Conservation (phyloP, 2,888 invertebrate species). For the Calameuta pallipes region DNA sequence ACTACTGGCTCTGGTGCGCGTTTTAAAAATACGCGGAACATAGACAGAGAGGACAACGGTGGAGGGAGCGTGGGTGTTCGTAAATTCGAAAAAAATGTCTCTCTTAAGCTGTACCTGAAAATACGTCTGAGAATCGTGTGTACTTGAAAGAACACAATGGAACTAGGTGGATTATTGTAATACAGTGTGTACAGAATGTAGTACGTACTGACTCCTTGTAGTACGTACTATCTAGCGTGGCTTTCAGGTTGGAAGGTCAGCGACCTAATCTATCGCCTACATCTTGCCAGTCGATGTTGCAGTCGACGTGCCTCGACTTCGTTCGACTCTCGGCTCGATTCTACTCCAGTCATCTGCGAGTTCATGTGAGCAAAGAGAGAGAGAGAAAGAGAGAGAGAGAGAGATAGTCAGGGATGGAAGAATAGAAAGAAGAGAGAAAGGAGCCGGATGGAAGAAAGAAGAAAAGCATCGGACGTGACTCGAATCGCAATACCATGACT, state of each 20-base stretch:
- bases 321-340: background rate
- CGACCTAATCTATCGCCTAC: slow-evolving; percentile 77
- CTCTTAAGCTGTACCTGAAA: background rate
- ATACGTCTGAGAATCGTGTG: background rate
- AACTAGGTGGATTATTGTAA: background rate
- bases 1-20: too few relatives aligned
- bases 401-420: background rate
- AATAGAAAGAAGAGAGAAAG: slow-evolving; percentile 12
- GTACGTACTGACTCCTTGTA: background rate
- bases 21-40: too few relatives aligned
- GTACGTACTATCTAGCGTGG: slow-evolving; percentile 1
- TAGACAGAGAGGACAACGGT: background rate
- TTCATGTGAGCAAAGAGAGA: background rate
- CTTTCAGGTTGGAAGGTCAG: background rate
- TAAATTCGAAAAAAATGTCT: background rate
- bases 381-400: too few relatives aligned
- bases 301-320: background rate
- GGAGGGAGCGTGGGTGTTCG: background rate
- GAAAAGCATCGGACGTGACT: background rate
- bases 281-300: slow-evolving; percentile 41
- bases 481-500: background rate
- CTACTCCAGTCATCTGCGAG: background rate
- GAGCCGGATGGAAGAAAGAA: slow-evolving; percentile 10
- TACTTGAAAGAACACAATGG: background rate
- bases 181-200: background rate